These are phyloP conservation scores for Telmatherina bonti DNA, from an alignment of 2,797 vertebrate species.

Conservation along the genomic window DNA sequence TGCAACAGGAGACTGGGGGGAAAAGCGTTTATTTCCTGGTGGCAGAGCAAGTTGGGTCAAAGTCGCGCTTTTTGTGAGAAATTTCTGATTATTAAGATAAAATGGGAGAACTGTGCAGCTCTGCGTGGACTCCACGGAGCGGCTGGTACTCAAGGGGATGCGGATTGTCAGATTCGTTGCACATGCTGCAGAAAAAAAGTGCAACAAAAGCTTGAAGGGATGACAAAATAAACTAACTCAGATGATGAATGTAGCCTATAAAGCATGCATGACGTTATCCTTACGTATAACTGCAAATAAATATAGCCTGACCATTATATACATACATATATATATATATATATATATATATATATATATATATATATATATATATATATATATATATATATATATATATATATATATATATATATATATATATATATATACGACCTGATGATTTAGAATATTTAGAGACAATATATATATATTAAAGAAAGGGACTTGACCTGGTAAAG, in stretches of 20 bases:
- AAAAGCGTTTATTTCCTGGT: neutral
- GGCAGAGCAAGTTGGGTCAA: neutral
- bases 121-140: neutral
- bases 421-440: too few relatives aligned
- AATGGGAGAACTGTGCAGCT: neutral
- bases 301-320: neutral
- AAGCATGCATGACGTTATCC: neutral
- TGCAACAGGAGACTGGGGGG: neutral
- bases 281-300: neutral
- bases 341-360: too few relatives aligned
- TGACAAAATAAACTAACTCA: neutral
- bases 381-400: too few relatives aligned
- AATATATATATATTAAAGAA: too few relatives aligned
- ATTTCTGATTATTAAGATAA: neutral
- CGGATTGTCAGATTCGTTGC: neutral
- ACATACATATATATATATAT: too few relatives aligned
- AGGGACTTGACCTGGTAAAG: too few relatives aligned
- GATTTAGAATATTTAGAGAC: too few relatives aligned
- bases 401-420: too few relatives aligned
- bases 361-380: too few relatives aligned
- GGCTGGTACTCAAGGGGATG: neutral
- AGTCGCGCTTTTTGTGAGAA: neutral
- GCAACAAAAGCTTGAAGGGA: neutral
- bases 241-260: neutral
- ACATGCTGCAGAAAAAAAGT: neutral